phyloP scores from a whole-genome alignment of 2,888 invertebrate species.

The Lochmaea capreae region DNA sequence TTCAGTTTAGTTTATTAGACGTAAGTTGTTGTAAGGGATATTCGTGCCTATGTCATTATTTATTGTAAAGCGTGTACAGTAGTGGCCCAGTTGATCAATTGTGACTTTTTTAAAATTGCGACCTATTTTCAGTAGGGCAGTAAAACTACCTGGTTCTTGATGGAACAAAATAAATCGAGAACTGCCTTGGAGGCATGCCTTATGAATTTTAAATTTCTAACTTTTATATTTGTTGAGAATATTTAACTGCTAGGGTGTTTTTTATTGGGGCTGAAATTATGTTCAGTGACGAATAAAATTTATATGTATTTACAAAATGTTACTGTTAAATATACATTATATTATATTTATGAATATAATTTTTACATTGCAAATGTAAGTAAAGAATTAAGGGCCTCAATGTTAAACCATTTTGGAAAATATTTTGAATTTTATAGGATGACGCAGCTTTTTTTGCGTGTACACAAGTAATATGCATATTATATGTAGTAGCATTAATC shows the following conservation, averaged over 20 bases:
- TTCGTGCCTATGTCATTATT: too few relatives aligned
- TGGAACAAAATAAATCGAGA: slow-evolving; percentile 48
- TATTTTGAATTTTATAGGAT: slow-evolving; percentile 46
- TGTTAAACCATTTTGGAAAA: slow-evolving; percentile 46
- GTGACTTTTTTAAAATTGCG: neutral
- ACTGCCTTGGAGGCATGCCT: slow-evolving; percentile 62
- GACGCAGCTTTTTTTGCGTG: slow-evolving; percentile 51
- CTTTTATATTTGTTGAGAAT: slow-evolving; percentile 59
- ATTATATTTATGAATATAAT: slow-evolving; percentile 53
- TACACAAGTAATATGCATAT: slow-evolving; percentile 45
- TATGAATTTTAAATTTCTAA: slow-evolving; percentile 60
- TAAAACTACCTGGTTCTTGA: slow-evolving; percentile 43
- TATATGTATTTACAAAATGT: slow-evolving; percentile 60
- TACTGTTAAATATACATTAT: slow-evolving; percentile 58
- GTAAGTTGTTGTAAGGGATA: too few relatives aligned
- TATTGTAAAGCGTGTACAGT: neutral
- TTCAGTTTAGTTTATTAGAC: too few relatives aligned
- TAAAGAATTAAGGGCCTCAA: slow-evolving; percentile 51
- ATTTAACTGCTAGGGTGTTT: slow-evolving; percentile 49
- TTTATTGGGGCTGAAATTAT: slow-evolving; percentile 46
- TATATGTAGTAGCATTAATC: slow-evolving; percentile 41
- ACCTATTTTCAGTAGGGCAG: slow-evolving; percentile 20
- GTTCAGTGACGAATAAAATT: slow-evolving; percentile 52
- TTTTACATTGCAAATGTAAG: slow-evolving; percentile 50
- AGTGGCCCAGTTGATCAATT: neutral